These are phyloP conservation scores for Planiliza haematocheilus DNA, from an alignment of 2,113 vertebrate species.

Conservation along the genomic window DNA sequence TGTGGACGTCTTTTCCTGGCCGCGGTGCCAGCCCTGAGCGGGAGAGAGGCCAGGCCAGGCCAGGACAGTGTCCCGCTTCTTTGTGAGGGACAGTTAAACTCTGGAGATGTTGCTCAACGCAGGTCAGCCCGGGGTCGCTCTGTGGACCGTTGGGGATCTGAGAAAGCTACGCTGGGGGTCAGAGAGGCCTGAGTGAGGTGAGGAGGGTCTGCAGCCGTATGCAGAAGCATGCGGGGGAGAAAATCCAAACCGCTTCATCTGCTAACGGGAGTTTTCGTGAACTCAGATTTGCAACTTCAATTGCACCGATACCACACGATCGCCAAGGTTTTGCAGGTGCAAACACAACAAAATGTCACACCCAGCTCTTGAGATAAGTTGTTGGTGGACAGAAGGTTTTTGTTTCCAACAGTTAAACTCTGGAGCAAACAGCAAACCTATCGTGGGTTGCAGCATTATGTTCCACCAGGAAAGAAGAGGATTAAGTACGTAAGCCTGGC, in stretches of 20 bases:
- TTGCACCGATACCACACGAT: too few species aligned
- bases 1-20: slow-evolving; percentile 60
- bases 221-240: not conserved
- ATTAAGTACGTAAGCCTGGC: too few species aligned
- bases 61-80: slow-evolving; percentile 81
- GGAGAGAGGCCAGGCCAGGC: slow-evolving; percentile 41
- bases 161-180: slow-evolving; percentile 48
- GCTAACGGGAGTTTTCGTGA: too few species aligned
- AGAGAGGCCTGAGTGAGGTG: slow-evolving; percentile 20
- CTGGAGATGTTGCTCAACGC: slow-evolving; percentile 91
- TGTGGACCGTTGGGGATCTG: slow-evolving; percentile 82
- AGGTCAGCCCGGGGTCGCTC: slow-evolving; percentile 90
- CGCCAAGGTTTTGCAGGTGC: too few species aligned
- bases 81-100: slow-evolving; percentile 96
- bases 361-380: too few species aligned
- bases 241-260: not conserved
- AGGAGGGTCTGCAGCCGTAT: not conserved
- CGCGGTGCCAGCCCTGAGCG: slow-evolving; percentile 26
- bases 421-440: too few species aligned
- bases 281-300: too few species aligned
- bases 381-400: too few species aligned
- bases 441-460: too few species aligned
- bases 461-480: too few species aligned
- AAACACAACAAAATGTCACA: too few species aligned
- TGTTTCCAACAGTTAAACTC: too few species aligned